Percentiles rank a stretch among this genome's conserved stretches.
These are phyloP conservation scores for Arizona elegans DNA, from an alignment of 2,113 vertebrate species.

Conservation along the genomic window DNA sequence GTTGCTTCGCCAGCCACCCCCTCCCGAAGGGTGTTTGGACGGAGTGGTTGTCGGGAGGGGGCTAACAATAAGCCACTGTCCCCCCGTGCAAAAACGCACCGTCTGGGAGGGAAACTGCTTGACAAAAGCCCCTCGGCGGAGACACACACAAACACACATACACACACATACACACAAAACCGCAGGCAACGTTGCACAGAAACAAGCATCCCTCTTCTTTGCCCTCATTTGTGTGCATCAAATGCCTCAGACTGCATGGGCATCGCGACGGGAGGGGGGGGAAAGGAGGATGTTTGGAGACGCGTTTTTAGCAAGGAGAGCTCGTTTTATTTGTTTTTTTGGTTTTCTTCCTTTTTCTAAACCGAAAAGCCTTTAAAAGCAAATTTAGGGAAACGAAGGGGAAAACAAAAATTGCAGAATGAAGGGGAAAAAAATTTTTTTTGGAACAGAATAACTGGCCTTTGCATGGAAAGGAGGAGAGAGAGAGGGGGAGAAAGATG, in stretches of 20 bases:
- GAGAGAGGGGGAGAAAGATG: not conserved
- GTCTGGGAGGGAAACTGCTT: constrained; percentile 66
- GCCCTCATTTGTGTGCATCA: constrained; percentile 36
- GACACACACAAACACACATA: constrained; percentile 3
- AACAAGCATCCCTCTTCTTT: constrained; percentile 39
- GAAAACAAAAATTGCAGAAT: not conserved
- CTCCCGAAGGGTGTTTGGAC: constrained; percentile 83
- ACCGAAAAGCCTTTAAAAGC: not conserved
- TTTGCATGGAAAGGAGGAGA: not conserved
- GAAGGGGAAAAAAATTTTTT: not conserved
- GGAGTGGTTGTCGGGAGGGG: constrained; percentile 71
- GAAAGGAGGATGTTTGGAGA: constrained; percentile 7
- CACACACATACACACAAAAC: constrained; percentile 18
- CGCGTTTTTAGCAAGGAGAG: too few relatives aligned
- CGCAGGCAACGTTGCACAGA: constrained; percentile 33
- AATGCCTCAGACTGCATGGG: constrained; percentile 10
- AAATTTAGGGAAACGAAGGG: not conserved
- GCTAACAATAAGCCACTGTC: constrained; percentile 84
- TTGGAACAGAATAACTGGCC: not conserved
- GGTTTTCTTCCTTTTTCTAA: too few relatives aligned
- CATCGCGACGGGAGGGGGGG: not conserved
- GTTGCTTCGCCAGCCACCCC: constrained; percentile 76
- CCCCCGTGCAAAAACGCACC: constrained; percentile 65
- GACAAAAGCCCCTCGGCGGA: constrained; percentile 67
- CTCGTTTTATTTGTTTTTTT: too few relatives aligned